Evolutionary conservation across 1,140 invertebrate species (phyloP).

Genomic region (Thaumatotibia leucotreta): DNA sequence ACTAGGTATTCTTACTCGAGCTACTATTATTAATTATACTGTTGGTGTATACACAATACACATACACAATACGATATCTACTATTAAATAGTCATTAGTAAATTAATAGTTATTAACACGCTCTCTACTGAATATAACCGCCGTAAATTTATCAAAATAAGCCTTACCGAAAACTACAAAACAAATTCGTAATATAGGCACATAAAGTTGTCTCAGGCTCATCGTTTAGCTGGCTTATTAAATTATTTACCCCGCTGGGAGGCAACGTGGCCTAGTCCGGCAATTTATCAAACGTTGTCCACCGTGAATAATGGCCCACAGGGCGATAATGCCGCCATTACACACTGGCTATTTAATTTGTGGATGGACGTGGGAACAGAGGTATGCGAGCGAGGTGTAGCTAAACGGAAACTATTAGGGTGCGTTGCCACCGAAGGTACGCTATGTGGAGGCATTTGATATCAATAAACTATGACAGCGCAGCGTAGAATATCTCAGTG

Average conservation of each 20-base stretch:
- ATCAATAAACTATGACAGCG: too few relatives aligned
- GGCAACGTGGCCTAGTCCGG: background rate
- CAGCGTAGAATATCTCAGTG: too few relatives aligned
- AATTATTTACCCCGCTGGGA: constrained; percentile 8
- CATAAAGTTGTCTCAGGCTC: background rate
- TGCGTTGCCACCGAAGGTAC: too few relatives aligned
- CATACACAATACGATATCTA: too few relatives aligned
- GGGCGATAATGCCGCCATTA: background rate
- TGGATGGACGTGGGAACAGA: background rate
- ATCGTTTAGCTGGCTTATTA: background rate
- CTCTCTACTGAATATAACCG: too few relatives aligned
- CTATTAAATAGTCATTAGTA: too few relatives aligned
- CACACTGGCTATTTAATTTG: background rate
- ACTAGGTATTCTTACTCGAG: too few relatives aligned
- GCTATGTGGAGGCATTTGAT: too few relatives aligned
- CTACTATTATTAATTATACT: too few relatives aligned
- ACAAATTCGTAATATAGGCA: constrained; percentile 4
- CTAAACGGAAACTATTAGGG: background rate
- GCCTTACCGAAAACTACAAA: background rate
- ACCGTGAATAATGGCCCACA: constrained; percentile 1
- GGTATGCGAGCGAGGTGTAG: background rate
- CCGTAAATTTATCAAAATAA: too few relatives aligned
- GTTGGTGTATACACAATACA: too few relatives aligned
- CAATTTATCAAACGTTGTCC: constrained; percentile 12
- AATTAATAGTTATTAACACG: too few relatives aligned